These are phyloP conservation scores for roundworm (Caenorhabditis elegans) DNA, from an alignment of 1,140 invertebrate genomes.

Conservation along the genomic window WBcel235 BX284604.4:10420001-10420500, in stretches of 20 bases:
- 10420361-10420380: not conserved
- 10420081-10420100: not conserved
- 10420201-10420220: not conserved
- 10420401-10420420: not conserved
- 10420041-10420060: not conserved
- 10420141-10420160: not conserved
- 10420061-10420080: not conserved
- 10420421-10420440: not conserved
- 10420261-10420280: not conserved
- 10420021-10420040: not conserved
- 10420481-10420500: no score
- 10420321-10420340: not conserved
- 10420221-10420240: not conserved
- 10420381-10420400: conserved; percentile 20
- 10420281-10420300: not conserved
- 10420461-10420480: not conserved
- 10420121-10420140: not conserved
- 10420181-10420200: not conserved
- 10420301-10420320: no score
- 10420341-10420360: not conserved
- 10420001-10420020: no score
- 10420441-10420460: conserved; percentile 17
- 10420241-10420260: not conserved
- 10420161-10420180: not conserved
- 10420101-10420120: conserved; percentile 16